Conservation (phyloP, 2,113 vertebrate species). For the Synchiropus splendidus region DNA sequence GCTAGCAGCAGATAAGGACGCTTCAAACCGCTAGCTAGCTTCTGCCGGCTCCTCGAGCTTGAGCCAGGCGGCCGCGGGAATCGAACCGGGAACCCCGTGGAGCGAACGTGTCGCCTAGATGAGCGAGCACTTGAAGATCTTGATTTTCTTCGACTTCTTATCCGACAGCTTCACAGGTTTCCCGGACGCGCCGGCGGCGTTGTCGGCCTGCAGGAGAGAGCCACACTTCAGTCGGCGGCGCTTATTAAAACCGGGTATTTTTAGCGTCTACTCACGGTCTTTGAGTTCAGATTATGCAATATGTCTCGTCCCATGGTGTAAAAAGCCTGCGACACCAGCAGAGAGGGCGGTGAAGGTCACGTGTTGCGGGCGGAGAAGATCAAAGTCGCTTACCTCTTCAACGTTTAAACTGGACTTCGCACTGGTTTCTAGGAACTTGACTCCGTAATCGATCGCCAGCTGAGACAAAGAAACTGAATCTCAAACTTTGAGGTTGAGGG, state of each 20-base stretch:
- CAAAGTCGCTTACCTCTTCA: slow-evolving; percentile 78
- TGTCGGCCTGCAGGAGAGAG: slow-evolving; percentile 73
- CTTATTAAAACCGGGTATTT: neutral
- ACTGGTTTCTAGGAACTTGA: slow-evolving; percentile 97
- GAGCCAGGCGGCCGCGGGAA: slow-evolving; percentile 3
- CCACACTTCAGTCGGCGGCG: neutral
- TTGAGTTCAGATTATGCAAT: slow-evolving; percentile 93
- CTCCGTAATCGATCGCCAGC: slow-evolving; percentile 97
- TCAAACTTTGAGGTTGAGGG: too few relatives aligned
- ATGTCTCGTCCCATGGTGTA: slow-evolving; percentile 94
- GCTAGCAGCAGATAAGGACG: neutral
- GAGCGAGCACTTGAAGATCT: slow-evolving; percentile 86
- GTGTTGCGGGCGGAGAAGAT: neutral
- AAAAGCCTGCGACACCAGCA: slow-evolving; percentile 74
- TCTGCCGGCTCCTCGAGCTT: too few relatives aligned
- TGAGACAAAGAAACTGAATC: slow-evolving; percentile 44
- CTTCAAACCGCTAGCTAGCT: too few relatives aligned
- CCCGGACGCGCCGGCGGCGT: slow-evolving; percentile 71
- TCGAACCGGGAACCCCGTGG: slow-evolving; percentile 54
- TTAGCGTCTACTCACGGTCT: slow-evolving; percentile 76
- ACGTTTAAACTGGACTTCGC: slow-evolving; percentile 95
- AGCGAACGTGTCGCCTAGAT: slow-evolving; percentile 64
- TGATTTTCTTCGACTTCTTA: slow-evolving; percentile 90
- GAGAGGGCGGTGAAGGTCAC: neutral
- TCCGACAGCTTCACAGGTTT: slow-evolving; percentile 92